Base-by-base conservation (phyloP, 2,888 invertebrate species). In the Rutpela maculata region DNA sequence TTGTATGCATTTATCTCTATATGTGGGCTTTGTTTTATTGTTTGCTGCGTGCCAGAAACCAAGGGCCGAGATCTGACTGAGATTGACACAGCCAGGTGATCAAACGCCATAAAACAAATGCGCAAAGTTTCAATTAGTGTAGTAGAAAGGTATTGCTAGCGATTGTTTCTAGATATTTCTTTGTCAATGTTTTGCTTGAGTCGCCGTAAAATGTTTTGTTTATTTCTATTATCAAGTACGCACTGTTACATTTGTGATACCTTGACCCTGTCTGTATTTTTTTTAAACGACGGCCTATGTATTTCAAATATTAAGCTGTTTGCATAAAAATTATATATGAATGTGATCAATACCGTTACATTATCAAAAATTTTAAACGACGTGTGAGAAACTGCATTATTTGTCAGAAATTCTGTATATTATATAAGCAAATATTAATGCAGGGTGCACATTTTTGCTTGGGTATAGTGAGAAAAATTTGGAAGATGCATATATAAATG, bases 1-100 rank as follows among this genome's bases (percentile, higher is more conserved):
- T 91, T 97, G 80, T 98, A 97, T 89, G 95, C 96, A 0, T 94
- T 94, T 72, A 93, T 96, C 86, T 95, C 96, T 65, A 93, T 96
- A 0, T 92, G 95, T 26, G 95, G 96, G 18, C 91, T 97, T 12
- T 94, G 96, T 88, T 97, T 97, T 89, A 95, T 97, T 0, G 95
- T 95, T 3, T 94, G 95, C 86, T 95, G 94, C 88, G 95, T 98
- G 10, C 97, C 97, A 0, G 97, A 98, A 90, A 98, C 98, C 5
- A 97, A 96, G 89, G 97, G 97, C 0, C 95, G 95, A 84, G 96
- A 97, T 87, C 91, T 98, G 84, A 96, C 96, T 88, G 97, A 97
- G 89, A 97, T 97, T 93, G 95, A 95, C 87, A 93, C 94, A 56
- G 82, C 78, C 67, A 88, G 89, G 86, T 89, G 89, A 89, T 87